Percentiles rank a stretch among this genome's conserved stretches.
phyloP scores from a whole-genome alignment of 2,888 invertebrate species.

The Carterocephalus palaemon region DNA sequence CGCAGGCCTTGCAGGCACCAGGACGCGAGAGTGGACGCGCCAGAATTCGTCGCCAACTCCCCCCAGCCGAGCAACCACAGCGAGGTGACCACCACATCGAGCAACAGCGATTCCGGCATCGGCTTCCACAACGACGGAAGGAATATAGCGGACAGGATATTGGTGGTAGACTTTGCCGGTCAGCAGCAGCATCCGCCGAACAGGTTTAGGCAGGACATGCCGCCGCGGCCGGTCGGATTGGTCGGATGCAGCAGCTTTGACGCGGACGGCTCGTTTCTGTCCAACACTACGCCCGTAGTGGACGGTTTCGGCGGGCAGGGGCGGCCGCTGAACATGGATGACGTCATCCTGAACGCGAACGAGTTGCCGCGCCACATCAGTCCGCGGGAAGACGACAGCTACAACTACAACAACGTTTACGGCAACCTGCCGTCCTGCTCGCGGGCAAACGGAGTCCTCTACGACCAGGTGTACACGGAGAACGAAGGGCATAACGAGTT shows the following conservation, averaged over 20 bases:
- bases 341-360: conserved; percentile 60
- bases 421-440: conserved; percentile 59
- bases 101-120: conserved; percentile 97
- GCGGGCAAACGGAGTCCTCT: conserved; percentile 55
- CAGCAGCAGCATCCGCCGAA: conserved; percentile 52
- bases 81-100: conserved; percentile 89
- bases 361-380: conserved; percentile 57
- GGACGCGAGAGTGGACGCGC: conserved; percentile 59
- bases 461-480: conserved; percentile 70
- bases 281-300: conserved; percentile 72
- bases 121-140: conserved; percentile 94
- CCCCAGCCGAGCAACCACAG: conserved; percentile 92
- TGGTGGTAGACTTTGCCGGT: conserved; percentile 85
- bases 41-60: conserved; percentile 83
- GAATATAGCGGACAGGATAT: conserved; percentile 88
- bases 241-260: conserved; percentile 69
- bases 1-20: conserved; percentile 57
- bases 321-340: conserved; percentile 65
- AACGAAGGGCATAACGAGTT: conserved; percentile 68
- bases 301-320: conserved; percentile 74
- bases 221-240: conserved; percentile 59
- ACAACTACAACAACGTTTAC: conserved; percentile 69
- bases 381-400: conserved; percentile 61
- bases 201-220: conserved; percentile 56
- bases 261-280: conserved; percentile 66